Conservation (phyloP, 2,113 vertebrate species). For the Eonycteris spelaea region DNA sequence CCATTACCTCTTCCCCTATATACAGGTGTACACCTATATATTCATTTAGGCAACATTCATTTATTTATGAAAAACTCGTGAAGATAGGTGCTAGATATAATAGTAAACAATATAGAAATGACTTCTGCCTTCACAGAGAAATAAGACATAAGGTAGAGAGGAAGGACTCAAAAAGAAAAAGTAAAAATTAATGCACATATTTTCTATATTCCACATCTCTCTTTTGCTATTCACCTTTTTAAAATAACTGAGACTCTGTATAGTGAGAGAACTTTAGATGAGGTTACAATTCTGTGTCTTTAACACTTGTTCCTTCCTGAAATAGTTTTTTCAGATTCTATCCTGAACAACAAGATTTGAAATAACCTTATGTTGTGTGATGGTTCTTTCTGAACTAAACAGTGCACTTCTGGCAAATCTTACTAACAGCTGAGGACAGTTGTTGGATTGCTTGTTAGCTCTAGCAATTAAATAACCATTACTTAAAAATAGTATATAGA, state of each 20-base stretch:
- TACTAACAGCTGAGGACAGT: conserved; percentile 65
- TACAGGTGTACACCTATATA: neutral
- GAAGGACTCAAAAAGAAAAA: neutral
- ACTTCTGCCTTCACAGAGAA: neutral
- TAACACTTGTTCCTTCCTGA: neutral
- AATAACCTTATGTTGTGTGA: conserved; percentile 17
- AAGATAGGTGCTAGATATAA: neutral
- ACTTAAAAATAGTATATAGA: conserved; percentile 66
- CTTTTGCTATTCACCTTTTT: conserved; percentile 14
- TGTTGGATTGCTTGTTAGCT: conserved; percentile 67
- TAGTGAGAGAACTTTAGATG: neutral
- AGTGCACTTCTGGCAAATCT: conserved; percentile 59
- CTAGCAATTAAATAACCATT: conserved; percentile 66
- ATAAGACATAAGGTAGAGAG: neutral
- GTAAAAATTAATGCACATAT: neutral
- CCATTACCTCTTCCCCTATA: neutral
- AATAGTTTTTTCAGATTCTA: conserved; percentile 18
- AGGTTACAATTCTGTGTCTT: neutral
- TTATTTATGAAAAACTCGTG: neutral
- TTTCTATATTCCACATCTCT: conserved; percentile 27
- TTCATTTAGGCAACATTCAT: neutral
- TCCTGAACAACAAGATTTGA: neutral
- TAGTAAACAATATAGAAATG: neutral
- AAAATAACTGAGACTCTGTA: neutral
- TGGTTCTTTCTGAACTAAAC: conserved; percentile 49